phyloP scores from a whole-genome alignment of 1,140 invertebrate species.

The Aphidius gifuensis region DNA sequence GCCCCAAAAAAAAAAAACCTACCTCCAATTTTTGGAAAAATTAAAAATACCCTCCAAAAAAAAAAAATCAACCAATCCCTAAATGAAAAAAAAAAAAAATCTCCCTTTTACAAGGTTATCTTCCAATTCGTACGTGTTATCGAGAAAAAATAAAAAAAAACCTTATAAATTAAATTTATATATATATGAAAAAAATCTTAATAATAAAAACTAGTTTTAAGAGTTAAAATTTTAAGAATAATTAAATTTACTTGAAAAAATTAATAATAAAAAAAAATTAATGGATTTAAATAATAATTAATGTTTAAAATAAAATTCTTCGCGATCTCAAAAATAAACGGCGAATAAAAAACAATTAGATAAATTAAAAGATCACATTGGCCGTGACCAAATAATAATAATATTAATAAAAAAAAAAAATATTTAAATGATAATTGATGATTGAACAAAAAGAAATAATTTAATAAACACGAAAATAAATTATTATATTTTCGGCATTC shows the following conservation, averaged over 20 bases:
- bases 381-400: constrained; percentile 24
- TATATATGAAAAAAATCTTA: constrained; percentile 44
- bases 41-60: constrained; percentile 35
- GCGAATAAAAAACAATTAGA: constrained; percentile 44
- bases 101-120: constrained; percentile 43
- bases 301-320: constrained; percentile 21
- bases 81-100: constrained; percentile 23
- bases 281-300: constrained; percentile 49
- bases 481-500: too few relatives aligned
- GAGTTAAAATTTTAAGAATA: constrained; percentile 50
- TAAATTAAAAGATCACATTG: constrained; percentile 45
- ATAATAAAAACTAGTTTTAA: constrained; percentile 47
- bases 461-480: too few relatives aligned
- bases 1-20: background rate
- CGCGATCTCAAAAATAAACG: too few relatives aligned
- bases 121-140: constrained; percentile 51
- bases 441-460: background rate
- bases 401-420: constrained; percentile 4
- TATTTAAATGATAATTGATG: background rate
- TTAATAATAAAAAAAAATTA: constrained; percentile 41
- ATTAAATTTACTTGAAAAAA: constrained; percentile 42
- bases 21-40: constrained; percentile 28
- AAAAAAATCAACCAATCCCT: too few relatives aligned
- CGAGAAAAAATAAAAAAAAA: constrained; percentile 33
- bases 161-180: constrained; percentile 19